phyloP scores from a whole-genome alignment of 2,888 invertebrate genomes.

The Cerastoderma edule region DNA sequence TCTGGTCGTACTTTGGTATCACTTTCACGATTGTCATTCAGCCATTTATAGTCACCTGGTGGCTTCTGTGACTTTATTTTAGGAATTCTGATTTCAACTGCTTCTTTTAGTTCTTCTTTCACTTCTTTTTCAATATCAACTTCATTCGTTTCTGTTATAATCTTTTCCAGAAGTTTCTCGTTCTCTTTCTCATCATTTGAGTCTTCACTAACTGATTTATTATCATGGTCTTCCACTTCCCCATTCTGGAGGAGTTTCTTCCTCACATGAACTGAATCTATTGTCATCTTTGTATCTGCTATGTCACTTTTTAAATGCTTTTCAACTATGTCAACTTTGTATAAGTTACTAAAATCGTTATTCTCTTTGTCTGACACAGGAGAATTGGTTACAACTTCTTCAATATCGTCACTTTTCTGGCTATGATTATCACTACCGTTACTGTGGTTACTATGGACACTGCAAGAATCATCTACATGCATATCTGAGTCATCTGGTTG shows the following conservation, averaged over 20 bases:
- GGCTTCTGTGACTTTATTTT: slow-evolving; percentile 35
- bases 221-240: slow-evolving; percentile 19
- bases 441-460: slow-evolving; percentile 20
- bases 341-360: neutral
- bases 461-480: slow-evolving; percentile 33
- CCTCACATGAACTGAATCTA: neutral
- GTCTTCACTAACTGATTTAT: slow-evolving; percentile 17
- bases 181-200: slow-evolving; percentile 25
- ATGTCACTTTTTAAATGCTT: neutral
- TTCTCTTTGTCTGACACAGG: neutral
- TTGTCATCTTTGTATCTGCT: neutral
- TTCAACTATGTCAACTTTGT: neutral
- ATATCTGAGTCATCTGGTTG: slow-evolving; percentile 31
- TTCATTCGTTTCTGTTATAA: slow-evolving; percentile 29
- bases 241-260: slow-evolving; percentile 16
- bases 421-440: slow-evolving; percentile 10
- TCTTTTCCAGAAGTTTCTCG: slow-evolving; percentile 8
- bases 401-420: slow-evolving; percentile 6
- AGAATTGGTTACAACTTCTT: neutral
- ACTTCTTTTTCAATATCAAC: slow-evolving; percentile 47
- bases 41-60: slow-evolving; percentile 43
- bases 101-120: slow-evolving; percentile 49
- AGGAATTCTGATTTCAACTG: slow-evolving; percentile 47
- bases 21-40: slow-evolving; percentile 20
- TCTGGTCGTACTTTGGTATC: slow-evolving; percentile 52